phyloP scores from a whole-genome alignment of 2,888 invertebrate genomes.

The Andrena dorsata region DNA sequence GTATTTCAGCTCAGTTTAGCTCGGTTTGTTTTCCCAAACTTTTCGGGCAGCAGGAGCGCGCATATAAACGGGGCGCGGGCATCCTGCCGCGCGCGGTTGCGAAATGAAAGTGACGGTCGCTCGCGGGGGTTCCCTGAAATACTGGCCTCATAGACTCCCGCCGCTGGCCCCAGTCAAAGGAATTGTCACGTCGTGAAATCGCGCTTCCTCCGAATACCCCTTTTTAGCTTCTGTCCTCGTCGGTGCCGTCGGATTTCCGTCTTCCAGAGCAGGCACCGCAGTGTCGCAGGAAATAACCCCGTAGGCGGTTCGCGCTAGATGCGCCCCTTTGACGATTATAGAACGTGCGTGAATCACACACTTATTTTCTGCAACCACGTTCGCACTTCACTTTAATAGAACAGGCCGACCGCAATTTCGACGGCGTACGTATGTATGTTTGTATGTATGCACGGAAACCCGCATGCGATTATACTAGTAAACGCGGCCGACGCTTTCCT shows the following conservation, averaged over 20 bases:
- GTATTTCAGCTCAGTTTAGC: too few relatives aligned
- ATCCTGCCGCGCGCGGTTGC: not conserved
- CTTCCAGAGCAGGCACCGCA: slow-evolving; percentile 18
- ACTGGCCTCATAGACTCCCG: slow-evolving; percentile 3
- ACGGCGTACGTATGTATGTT: not conserved
- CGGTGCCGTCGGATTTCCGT: slow-evolving; percentile 51
- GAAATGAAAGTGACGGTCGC: slow-evolving; percentile 36
- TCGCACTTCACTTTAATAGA: slow-evolving; percentile 45
- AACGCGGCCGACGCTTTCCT: slow-evolving; percentile 24
- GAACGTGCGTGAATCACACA: slow-evolving; percentile 50
- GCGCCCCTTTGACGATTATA: slow-evolving; percentile 51
- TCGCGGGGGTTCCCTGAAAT: slow-evolving; percentile 30
- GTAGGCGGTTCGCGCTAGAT: slow-evolving; percentile 28
- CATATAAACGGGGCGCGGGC: too few relatives aligned
- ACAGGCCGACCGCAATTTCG: slow-evolving; percentile 41
- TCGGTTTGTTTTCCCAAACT: too few relatives aligned
- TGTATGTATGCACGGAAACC: slow-evolving; percentile 16
- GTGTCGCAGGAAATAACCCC: slow-evolving; percentile 52
- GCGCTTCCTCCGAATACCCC: slow-evolving; percentile 41
- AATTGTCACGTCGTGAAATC: slow-evolving; percentile 62
- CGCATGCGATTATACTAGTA: slow-evolving; percentile 21
- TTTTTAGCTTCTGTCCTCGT: slow-evolving; percentile 45
- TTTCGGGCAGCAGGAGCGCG: too few relatives aligned
- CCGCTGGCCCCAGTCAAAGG: slow-evolving; percentile 39
- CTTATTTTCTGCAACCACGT: slow-evolving; percentile 43